Conservation (phyloP, 2,888 invertebrate species). For the Agonopterix subpropinquella region DNA sequence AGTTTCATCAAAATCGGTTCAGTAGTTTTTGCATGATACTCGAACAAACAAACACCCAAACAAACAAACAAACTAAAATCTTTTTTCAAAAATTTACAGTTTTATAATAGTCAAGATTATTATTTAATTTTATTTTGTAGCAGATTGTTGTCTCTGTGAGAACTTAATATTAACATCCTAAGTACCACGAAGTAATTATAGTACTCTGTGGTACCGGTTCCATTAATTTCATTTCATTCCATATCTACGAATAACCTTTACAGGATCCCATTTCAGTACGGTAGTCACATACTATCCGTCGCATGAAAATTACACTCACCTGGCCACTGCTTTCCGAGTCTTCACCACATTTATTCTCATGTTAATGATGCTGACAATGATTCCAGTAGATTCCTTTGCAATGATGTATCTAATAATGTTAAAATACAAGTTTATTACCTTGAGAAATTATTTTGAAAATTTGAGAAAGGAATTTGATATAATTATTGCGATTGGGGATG, state of each 20-base stretch:
- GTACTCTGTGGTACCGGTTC: too few relatives aligned
- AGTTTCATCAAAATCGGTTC: too few relatives aligned
- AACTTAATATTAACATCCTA: too few relatives aligned
- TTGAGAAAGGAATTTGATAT: conserved; percentile 35
- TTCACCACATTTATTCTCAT: conserved; percentile 36
- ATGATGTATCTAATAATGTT: conserved; percentile 52
- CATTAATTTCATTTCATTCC: too few relatives aligned
- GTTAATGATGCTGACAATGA: conserved; percentile 50
- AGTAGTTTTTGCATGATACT: too few relatives aligned
- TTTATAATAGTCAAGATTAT: too few relatives aligned
- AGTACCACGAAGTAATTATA: too few relatives aligned
- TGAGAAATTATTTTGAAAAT: conserved; percentile 49
- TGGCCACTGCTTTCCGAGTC: conserved; percentile 35
- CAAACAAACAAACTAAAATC: too few relatives aligned
- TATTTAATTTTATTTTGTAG: too few relatives aligned
- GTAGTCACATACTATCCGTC: conserved; percentile 56
- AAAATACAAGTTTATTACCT: conserved; percentile 60
- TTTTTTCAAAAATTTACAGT: too few relatives aligned
- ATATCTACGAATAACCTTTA: conserved; percentile 12
- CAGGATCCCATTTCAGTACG: conserved; percentile 55
- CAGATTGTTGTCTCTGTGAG: too few relatives aligned
- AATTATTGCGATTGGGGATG: conserved; percentile 24
- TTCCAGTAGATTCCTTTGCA: conserved; percentile 44
- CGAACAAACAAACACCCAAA: too few relatives aligned
- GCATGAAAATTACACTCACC: conserved; percentile 37